phyloP scores from a whole-genome alignment of 2,113 vertebrate genomes.

The Raja brachyura region DNA sequence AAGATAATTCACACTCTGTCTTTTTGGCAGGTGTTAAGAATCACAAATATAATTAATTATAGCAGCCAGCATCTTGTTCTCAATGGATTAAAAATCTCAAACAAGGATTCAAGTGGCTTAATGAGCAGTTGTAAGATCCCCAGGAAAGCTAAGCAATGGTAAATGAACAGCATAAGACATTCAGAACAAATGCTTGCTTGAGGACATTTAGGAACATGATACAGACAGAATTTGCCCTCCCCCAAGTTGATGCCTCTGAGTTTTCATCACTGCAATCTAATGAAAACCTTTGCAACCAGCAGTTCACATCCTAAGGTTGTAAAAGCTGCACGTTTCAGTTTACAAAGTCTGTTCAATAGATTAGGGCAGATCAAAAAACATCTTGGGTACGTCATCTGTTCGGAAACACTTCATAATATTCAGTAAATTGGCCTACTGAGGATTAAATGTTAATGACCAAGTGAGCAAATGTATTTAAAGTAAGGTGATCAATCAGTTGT shows the following conservation, averaged over 20 bases:
- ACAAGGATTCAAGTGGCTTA: neutral
- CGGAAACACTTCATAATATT: neutral
- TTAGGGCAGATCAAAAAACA: neutral
- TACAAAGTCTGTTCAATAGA: neutral
- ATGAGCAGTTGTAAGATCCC: neutral
- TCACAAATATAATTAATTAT: neutral
- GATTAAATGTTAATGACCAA: neutral
- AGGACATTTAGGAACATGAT: neutral
- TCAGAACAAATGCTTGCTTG: neutral
- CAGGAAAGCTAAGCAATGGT: conserved; percentile 2
- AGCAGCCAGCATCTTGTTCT: neutral
- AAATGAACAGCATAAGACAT: neutral
- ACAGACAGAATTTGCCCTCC: neutral
- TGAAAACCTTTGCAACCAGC: neutral
- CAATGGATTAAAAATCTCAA: conserved; percentile 12
- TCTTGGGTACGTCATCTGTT: neutral
- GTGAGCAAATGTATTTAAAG: neutral
- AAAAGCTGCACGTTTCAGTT: conserved; percentile 19
- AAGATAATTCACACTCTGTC: neutral
- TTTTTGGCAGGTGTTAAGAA: conserved; percentile 23
- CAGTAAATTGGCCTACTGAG: neutral
- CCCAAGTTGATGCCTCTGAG: neutral
- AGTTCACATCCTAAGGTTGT: conserved; percentile 5
- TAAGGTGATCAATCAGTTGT: neutral
- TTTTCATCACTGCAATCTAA: neutral